Evolutionary conservation across 2,888 invertebrate genomes (phyloP).

Genomic region (Lordiphosa andalusiaca): DNA sequence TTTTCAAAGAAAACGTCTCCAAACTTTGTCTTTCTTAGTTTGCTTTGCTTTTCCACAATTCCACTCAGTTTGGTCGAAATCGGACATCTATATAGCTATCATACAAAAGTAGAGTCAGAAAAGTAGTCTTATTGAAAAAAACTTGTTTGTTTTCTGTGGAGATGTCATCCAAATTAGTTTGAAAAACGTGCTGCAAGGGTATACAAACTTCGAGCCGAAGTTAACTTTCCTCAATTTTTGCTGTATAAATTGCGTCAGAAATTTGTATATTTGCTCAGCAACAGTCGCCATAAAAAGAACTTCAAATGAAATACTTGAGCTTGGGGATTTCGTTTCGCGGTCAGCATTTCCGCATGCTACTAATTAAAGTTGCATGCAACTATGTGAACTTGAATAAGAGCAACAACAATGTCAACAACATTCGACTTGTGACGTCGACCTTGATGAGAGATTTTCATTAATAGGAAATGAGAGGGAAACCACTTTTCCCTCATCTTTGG

Average conservation of each 20-base stretch:
- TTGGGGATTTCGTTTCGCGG: conserved; percentile 49
- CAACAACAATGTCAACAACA: conserved; percentile 48
- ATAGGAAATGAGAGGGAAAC: conserved; percentile 22
- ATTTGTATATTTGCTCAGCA: conserved; percentile 45
- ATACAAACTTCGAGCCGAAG: no score
- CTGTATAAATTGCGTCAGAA: conserved; percentile 40
- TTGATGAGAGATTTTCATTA: conserved; percentile 45
- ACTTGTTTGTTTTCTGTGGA: no score
- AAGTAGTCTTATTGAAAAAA: no score
- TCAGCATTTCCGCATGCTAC: conserved; percentile 34
- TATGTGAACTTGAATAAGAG: conserved; percentile 39
- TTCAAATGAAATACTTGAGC: conserved; percentile 5
- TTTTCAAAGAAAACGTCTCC: no score
- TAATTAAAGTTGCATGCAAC: conserved; percentile 59
- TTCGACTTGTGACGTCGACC: conserved; percentile 30
- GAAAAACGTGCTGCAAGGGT: no score
- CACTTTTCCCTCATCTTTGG: conserved; percentile 50
- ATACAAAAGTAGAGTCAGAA: no score
- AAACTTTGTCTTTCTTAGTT: no score
- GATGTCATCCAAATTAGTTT: no score
- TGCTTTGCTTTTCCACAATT: no score
- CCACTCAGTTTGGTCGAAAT: no score
- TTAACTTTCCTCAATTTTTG: no score
- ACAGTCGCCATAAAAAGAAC: conserved; percentile 33
- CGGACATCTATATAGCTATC: no score